Percentiles rank a stretch among this genome's conserved stretches.
These are phyloP conservation scores for Phoronis australis DNA, from an alignment of 2,888 invertebrate species.

Conservation along the genomic window DNA sequence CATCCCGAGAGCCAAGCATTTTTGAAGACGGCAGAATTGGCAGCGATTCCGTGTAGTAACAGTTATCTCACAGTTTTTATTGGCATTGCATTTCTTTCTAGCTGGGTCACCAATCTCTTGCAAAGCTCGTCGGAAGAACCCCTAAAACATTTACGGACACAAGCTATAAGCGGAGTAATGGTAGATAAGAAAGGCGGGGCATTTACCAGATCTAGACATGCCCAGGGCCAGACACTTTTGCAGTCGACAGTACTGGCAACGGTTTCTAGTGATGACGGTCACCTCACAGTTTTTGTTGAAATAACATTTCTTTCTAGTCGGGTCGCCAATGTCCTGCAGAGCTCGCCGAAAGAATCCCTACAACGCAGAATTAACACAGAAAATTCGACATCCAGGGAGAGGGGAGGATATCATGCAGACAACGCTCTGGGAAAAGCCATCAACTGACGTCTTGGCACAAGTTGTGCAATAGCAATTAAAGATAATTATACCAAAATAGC, in stretches of 20 bases:
- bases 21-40: conserved; percentile 46
- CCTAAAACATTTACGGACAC: too few relatives aligned
- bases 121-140: conserved; percentile 49
- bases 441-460: too few relatives aligned
- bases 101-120: conserved; percentile 52
- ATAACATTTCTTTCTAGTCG: conserved; percentile 50
- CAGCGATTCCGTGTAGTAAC: conserved; percentile 46
- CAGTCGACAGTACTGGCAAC: conserved; percentile 47
- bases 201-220: conserved; percentile 48
- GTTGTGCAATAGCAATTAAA: too few relatives aligned
- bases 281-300: conserved; percentile 52
- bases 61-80: conserved; percentile 51
- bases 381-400: too few relatives aligned
- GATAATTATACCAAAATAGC: too few relatives aligned
- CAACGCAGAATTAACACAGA: too few relatives aligned
- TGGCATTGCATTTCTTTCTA: conserved; percentile 51
- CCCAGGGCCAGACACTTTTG: conserved; percentile 47
- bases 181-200: too few relatives aligned
- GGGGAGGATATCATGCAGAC: too few relatives aligned
- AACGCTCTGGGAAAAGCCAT: too few relatives aligned
- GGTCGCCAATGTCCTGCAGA: conserved; percentile 51
- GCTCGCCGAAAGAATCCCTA: conserved; percentile 51
- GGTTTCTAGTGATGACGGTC: conserved; percentile 44
- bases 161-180: too few relatives aligned
- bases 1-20: conserved; percentile 46